Evolutionary conservation across 2,888 invertebrate genomes (phyloP).

Genomic region (Archips crataeganus): DNA sequence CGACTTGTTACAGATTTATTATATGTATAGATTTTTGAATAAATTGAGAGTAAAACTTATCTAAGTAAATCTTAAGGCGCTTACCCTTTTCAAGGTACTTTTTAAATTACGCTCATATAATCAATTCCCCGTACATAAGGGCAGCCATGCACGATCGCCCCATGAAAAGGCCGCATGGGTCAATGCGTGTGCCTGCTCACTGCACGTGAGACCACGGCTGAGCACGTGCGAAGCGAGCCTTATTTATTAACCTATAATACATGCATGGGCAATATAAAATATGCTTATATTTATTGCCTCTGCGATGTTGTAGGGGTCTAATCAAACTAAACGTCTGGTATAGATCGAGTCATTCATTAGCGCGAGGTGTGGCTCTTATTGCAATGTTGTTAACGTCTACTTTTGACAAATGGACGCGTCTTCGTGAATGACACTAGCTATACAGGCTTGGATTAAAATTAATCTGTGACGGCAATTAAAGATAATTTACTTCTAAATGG

Average conservation of each 20-base stretch:
- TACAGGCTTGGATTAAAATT: neutral
- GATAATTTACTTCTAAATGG: neutral
- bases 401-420: no score
- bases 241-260: slow-evolving; percentile 6
- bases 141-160: slow-evolving; percentile 40
- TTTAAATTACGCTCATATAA: slow-evolving; percentile 26
- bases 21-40: no score
- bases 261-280: neutral
- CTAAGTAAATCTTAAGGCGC: neutral
- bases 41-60: neutral
- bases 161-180: slow-evolving; percentile 62
- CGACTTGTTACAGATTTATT: no score
- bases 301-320: no score
- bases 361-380: no score
- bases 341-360: no score
- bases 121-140: slow-evolving; percentile 14
- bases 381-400: no score
- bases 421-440: no score
- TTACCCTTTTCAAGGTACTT: slow-evolving; percentile 3
- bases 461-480: neutral
- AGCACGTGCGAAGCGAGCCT: slow-evolving; percentile 25
- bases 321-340: no score
- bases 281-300: neutral
- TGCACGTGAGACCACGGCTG: slow-evolving; percentile 33
- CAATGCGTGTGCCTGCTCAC: slow-evolving; percentile 53